Evolutionary conservation across 37 sponge, comb jelly and placozoan genomes (phyloP).

Genomic region (Lycopodina hypogea): DNA sequence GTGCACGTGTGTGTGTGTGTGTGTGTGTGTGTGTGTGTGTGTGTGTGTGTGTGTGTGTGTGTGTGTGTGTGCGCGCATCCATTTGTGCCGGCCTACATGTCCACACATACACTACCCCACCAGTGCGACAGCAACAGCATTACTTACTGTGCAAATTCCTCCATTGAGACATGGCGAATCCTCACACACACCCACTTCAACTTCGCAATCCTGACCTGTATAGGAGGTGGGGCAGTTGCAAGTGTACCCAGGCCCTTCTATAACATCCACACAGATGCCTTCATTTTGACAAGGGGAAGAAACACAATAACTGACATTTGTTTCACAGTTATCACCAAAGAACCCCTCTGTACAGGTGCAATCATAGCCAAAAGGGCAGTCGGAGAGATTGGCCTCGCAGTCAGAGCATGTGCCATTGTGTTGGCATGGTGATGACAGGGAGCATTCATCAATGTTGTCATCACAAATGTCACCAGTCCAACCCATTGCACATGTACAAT

Average conservation of each 20-base stretch:
- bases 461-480: conserved; percentile 31
- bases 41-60: too few species aligned
- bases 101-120: too few species aligned
- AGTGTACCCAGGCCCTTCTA: conserved; percentile 16
- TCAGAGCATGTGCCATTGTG: conserved; percentile 39
- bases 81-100: too few species aligned
- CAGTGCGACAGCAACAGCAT: too few species aligned
- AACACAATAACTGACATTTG: conserved; percentile 3
- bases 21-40: too few species aligned
- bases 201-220: conserved; percentile 24
- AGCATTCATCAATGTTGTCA: conserved; percentile 23
- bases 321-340: conserved; percentile 34
- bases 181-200: conserved; percentile 17
- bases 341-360: conserved; percentile 11
- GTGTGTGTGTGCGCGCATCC: too few species aligned
- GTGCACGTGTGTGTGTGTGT: too few species aligned
- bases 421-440: conserved; percentile 16
- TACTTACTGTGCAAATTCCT: conserved; percentile 28
- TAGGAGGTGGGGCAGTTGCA: conserved; percentile 31
- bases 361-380: conserved; percentile 20
- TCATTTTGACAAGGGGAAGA: conserved; percentile 30
- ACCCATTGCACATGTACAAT: conserved; percentile 34
- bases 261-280: conserved; percentile 21
- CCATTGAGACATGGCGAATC: conserved; percentile 25
- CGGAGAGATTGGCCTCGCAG: background rate